Evolutionary conservation across 2,113 vertebrate species (phyloP), one percentile per base, ranked within the genome.

Genomic region (Tinamus guttatus): DNA sequence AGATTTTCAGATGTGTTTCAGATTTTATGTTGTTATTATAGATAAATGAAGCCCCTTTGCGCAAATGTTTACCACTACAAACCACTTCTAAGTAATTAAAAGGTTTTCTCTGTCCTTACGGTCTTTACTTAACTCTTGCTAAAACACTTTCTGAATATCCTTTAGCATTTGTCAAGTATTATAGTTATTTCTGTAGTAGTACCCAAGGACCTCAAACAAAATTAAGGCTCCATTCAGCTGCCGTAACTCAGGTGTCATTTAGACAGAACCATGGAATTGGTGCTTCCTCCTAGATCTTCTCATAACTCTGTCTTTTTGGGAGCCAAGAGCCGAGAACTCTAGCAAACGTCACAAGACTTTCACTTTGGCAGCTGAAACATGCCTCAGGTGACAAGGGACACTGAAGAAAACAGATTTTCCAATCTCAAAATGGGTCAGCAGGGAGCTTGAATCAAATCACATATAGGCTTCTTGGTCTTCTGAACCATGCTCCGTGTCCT

Each of bases 81-180:
- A 56, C 3, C 5, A 30, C 3, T 62, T 60, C 24, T 32, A 34
- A 19, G 25, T 71, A 67, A 58, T 9, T 62, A 21, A 67, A 90
- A 52, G 7, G 0, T 2, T 63, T 38, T 69, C 19, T 34, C 3
- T 13, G 14, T 58, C 5, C 1, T 73, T 18, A 43, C 11, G 4
- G 1, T 51, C 54, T 84, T 71, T 89, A 25, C 41, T 7, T 41
- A 2, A 34, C 27, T 86, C 16, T 70, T 89, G 3, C 4, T 11
- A 58, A 60, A 76, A 64, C 0, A 5, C 16, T 11, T 84, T 14
- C 59, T 59, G 18, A 71, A 45, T 59, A 62, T 67, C 7, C 19
- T 75, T n/a, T 81, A 47, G 7, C 7, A 30, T 70, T 80, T 60
- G 14, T 22, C 15, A 28, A 14, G 5, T 56, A 32, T 40, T 45